Conservation (phyloP, 2,797 vertebrate species). For the Muscicapa comitata region DNA sequence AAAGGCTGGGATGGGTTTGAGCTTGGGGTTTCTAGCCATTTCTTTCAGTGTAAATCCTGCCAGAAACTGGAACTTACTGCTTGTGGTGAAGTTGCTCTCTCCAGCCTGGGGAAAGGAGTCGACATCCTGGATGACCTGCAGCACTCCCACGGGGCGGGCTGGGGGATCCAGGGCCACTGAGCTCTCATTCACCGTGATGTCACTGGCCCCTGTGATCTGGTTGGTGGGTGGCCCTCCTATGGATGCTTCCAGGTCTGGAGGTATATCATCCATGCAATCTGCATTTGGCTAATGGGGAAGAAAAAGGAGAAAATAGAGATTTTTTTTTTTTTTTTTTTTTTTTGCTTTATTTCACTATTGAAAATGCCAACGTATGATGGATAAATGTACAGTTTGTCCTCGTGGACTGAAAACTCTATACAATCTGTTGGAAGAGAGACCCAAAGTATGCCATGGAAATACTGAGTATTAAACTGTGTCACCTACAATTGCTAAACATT, state of each 20-base stretch:
- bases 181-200: slow-evolving; percentile 89
- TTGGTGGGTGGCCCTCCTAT: slow-evolving; percentile 84
- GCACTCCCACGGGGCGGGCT: slow-evolving; percentile 75
- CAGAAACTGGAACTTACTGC: slow-evolving; percentile 81
- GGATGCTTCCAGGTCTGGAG: slow-evolving; percentile 88
- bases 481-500: not conserved
- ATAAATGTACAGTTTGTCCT: not conserved
- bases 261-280: slow-evolving; percentile 89
- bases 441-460: not conserved
- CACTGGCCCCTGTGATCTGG: slow-evolving; percentile 88
- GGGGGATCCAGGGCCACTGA: slow-evolving; percentile 85
- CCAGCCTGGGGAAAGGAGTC: slow-evolving; percentile 75
- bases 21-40: not conserved
- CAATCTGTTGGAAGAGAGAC: not conserved
- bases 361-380: not conserved
- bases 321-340: not conserved
- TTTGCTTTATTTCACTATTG: not conserved
- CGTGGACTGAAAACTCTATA: not conserved
- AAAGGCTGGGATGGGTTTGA: not conserved
- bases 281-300: slow-evolving; percentile 79
- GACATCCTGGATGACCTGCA: slow-evolving; percentile 81
- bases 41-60: not conserved
- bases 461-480: not conserved
- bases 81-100: slow-evolving; percentile 80
- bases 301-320: not conserved